phyloP scores from a whole-genome alignment of 1,140 invertebrate genomes.

The Drosophila willistoni region DNA sequence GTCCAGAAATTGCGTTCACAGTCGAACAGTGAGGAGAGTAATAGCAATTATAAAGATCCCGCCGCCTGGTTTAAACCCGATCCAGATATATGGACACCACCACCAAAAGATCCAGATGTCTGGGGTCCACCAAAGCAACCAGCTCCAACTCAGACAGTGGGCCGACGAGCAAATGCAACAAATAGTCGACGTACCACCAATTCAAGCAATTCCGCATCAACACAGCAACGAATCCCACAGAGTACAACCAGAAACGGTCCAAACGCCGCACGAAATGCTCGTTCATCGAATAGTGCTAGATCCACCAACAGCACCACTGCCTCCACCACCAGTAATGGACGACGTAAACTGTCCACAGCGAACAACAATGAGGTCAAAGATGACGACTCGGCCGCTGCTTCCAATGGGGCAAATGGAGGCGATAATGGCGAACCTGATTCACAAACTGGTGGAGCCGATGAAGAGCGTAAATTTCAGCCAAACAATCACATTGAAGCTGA shows the following conservation, averaged over 20 bases:
- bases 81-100: slow-evolving; percentile 89
- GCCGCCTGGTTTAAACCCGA: slow-evolving; percentile 83
- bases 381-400: slow-evolving; percentile 47
- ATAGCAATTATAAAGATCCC: slow-evolving; percentile 71
- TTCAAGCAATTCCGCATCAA: slow-evolving; percentile 34
- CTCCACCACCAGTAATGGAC: slow-evolving; percentile 52
- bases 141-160: slow-evolving; percentile 53
- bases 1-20: slow-evolving; percentile 67
- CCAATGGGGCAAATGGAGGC: slow-evolving; percentile 41
- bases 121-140: slow-evolving; percentile 93
- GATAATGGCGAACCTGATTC: slow-evolving; percentile 84
- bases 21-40: slow-evolving; percentile 57
- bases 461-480: slow-evolving; percentile 94
- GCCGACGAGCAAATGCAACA: slow-evolving; percentile 84
- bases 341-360: slow-evolving; percentile 69
- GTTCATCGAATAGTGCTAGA: slow-evolving; percentile 39
- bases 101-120: slow-evolving; percentile 92
- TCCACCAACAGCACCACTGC: neutral
- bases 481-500: slow-evolving; percentile 93
- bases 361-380: slow-evolving; percentile 62
- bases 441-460: slow-evolving; percentile 84
- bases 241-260: slow-evolving; percentile 48
- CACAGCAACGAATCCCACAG: slow-evolving; percentile 65
- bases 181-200: slow-evolving; percentile 84
- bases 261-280: slow-evolving; percentile 35